phyloP scores from a whole-genome alignment of 2,113 vertebrate species.

The Actenoides lindsayi region DNA sequence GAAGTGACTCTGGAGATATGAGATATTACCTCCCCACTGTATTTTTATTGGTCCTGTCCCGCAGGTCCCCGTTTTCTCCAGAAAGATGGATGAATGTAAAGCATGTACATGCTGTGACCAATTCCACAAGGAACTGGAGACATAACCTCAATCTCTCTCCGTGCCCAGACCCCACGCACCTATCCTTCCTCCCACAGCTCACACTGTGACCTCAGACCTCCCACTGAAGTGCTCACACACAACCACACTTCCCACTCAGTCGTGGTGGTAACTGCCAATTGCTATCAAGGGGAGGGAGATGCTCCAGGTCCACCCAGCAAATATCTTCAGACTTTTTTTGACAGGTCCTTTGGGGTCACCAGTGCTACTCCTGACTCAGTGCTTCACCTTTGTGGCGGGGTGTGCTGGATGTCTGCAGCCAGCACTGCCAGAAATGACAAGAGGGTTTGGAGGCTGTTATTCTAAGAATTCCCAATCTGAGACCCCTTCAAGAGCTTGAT shows the following conservation, averaged over 20 bases:
- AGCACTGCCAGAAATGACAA: background rate
- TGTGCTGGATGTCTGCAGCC: background rate
- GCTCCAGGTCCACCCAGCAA: background rate
- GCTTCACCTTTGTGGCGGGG: background rate
- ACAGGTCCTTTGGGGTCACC: background rate
- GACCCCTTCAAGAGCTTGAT: background rate
- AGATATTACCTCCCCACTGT: background rate
- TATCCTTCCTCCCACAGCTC: no score
- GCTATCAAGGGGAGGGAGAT: background rate
- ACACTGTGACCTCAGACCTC: rapidly evolving
- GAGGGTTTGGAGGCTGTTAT: background rate
- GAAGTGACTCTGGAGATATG: background rate
- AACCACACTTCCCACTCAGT: background rate
- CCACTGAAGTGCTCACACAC: background rate
- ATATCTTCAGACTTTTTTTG: background rate
- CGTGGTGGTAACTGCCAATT: rapidly evolving
- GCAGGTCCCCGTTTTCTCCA: background rate
- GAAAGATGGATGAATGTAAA: background rate
- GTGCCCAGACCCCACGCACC: background rate
- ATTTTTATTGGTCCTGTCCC: background rate
- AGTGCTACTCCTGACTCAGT: background rate
- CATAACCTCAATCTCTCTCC: background rate
- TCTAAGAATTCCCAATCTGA: background rate
- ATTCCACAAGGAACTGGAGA: background rate
- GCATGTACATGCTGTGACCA: background rate